Evolutionary conservation across 1,140 invertebrate species (phyloP).

Genomic region (Paraescarpia echinospica): DNA sequence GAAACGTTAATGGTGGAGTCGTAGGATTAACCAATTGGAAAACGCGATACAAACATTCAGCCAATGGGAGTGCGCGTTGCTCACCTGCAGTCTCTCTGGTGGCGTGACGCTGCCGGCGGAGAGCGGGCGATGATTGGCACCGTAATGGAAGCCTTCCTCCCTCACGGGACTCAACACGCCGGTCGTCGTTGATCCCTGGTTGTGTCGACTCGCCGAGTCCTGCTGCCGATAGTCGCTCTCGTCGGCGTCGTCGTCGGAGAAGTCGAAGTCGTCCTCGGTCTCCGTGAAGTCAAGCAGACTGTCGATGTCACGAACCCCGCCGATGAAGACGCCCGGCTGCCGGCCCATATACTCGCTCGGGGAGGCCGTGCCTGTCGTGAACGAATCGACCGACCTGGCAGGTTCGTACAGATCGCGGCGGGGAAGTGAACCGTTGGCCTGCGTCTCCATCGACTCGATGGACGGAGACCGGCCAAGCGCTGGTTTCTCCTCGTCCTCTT

Average conservation of each 20-base stretch:
- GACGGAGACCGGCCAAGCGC: neutral
- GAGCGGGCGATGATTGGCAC: neutral
- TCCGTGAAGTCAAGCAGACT: conserved; percentile 40
- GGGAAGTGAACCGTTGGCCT: conserved; percentile 1
- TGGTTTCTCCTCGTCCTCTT: neutral
- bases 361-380: conserved; percentile 35
- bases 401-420: conserved; percentile 33
- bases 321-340: conserved; percentile 33
- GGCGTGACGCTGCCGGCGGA: neutral
- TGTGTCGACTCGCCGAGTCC: conserved; percentile 2
- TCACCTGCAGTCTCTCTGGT: neutral
- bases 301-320: conserved; percentile 50
- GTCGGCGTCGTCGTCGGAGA: conserved; percentile 8
- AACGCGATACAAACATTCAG: neutral
- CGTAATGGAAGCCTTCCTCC: conserved; percentile 6
- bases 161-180: conserved; percentile 10
- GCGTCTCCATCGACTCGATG: conserved; percentile 18
- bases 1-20: neutral
- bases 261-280: conserved; percentile 25
- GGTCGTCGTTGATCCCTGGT: conserved; percentile 2
- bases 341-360: conserved; percentile 42
- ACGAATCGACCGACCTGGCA: conserved; percentile 38
- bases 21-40: neutral
- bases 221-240: neutral
- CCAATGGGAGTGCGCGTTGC: neutral